A percentile compares a stretch with the other conserved stretches of the same genome.
phyloP scores from a whole-genome alignment of 2,888 invertebrate genomes.

The Archips crataeganus region DNA sequence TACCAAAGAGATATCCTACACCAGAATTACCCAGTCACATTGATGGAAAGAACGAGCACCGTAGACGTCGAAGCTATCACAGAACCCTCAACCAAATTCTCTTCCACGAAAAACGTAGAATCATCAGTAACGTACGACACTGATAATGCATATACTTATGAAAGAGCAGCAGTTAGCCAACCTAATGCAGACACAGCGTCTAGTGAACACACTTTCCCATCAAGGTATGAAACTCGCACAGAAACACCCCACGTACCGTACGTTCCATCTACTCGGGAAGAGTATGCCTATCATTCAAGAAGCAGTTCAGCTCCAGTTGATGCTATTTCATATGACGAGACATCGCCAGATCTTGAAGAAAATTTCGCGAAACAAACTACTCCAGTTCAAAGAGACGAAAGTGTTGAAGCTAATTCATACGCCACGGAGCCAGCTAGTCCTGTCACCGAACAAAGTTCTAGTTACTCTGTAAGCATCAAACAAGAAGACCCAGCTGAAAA shows the following conservation, averaged over 20 bases:
- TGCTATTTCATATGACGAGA: constrained; percentile 59
- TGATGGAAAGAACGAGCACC: constrained; percentile 80
- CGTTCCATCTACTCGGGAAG: constrained; percentile 59
- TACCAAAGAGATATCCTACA: constrained; percentile 88
- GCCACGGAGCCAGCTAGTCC: constrained; percentile 59
- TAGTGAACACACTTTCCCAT: constrained; percentile 59
- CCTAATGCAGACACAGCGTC: constrained; percentile 57
- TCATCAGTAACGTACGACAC: constrained; percentile 66
- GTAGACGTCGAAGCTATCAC: constrained; percentile 79
- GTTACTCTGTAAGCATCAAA: constrained; percentile 57
- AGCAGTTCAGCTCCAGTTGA: constrained; percentile 65
- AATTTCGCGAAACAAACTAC: constrained; percentile 59
- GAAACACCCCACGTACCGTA: constrained; percentile 64
- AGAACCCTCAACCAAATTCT: constrained; percentile 64
- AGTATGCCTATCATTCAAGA: constrained; percentile 61
- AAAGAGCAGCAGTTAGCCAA: constrained; percentile 68
- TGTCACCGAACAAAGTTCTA: constrained; percentile 62
- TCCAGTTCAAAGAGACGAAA: constrained; percentile 55
- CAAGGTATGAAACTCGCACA: constrained; percentile 58
- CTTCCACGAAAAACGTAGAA: constrained; percentile 59
- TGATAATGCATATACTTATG: constrained; percentile 77
- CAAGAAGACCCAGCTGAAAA: constrained; percentile 56
- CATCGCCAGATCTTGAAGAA: constrained; percentile 61
- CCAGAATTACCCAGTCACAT: constrained; percentile 87
- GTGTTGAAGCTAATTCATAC: constrained; percentile 53